Conservation (phyloP, 2,113 vertebrate genomes). For the Ramphastos sulfuratus region DNA sequence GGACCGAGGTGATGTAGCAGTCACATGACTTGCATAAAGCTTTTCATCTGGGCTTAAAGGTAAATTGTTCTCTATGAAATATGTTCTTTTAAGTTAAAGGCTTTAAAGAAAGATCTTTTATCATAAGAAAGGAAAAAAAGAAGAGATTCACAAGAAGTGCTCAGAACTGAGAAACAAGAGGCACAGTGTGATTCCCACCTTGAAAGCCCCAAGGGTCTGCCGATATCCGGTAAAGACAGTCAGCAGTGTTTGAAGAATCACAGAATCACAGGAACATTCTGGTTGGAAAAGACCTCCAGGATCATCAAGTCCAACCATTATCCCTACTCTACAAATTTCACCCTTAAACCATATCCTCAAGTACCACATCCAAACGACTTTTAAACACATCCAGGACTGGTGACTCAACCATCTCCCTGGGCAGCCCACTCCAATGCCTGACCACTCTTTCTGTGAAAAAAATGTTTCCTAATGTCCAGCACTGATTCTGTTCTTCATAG, state of each 20-base stretch:
- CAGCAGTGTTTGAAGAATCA: background rate
- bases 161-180: background rate
- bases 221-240: background rate
- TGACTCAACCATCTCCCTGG: too few relatives aligned
- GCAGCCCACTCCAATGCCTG: too few relatives aligned
- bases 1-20: background rate
- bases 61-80: background rate
- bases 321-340: too few relatives aligned
- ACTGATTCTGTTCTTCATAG: background rate
- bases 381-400: too few relatives aligned
- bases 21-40: background rate
- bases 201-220: background rate
- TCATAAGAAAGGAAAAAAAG: background rate
- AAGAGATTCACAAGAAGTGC: fast-evolving
- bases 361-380: too few relatives aligned
- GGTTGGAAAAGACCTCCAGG: too few relatives aligned
- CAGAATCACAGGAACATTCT: too few relatives aligned
- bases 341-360: too few relatives aligned
- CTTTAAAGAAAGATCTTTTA: background rate
- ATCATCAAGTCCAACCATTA: too few relatives aligned
- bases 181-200: fast-evolving
- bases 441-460: too few relatives aligned
- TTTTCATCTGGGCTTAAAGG: background rate
- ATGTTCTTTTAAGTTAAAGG: background rate
- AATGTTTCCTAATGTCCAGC: background rate